Percentiles rank a stretch among this genome's conserved stretches.
These are phyloP conservation scores for Lanius ludovicianus DNA, from an alignment of 2,113 vertebrate genomes.

Conservation along the genomic window DNA sequence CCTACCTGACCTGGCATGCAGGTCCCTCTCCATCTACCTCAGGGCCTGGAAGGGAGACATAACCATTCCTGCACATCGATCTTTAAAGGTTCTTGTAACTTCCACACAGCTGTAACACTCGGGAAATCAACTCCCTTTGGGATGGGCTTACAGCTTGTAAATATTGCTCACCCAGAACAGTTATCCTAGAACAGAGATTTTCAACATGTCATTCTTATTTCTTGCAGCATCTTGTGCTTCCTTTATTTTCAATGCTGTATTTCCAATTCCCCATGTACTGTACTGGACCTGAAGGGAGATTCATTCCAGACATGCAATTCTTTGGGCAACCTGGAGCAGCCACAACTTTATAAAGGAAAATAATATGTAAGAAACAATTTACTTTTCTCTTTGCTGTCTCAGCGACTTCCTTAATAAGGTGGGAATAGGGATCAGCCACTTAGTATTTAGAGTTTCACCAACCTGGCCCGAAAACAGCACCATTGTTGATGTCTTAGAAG, in stretches of 20 bases:
- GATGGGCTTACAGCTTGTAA: neutral
- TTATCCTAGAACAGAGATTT: neutral
- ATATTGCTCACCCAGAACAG: neutral
- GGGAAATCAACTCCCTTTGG: neutral
- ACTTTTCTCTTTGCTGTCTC: neutral
- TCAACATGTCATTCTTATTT: neutral
- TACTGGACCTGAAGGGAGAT: neutral
- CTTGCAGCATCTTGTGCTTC: neutral
- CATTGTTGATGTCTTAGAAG: neutral
- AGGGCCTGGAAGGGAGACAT: neutral
- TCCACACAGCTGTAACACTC: neutral
- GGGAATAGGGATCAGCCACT: neutral
- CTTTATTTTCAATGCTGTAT: neutral
- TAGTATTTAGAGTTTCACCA: neutral
- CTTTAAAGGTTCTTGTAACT: neutral
- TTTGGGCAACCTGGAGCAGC: neutral
- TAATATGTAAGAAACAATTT: neutral
- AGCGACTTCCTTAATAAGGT: neutral
- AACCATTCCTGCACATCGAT: fast-evolving
- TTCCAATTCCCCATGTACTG: neutral
- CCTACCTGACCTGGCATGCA: neutral
- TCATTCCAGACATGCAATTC: neutral
- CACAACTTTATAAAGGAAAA: neutral
- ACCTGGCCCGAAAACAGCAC: neutral
- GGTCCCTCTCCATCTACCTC: neutral